These are phyloP conservation scores for Oryctolagus cuniculus DNA, from an alignment of 2,113 vertebrate species.

Conservation along the genomic window mOryCun1.1 NC_091438.1:52101501-52102000, in stretches of 20 bases:
- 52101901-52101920: background rate
- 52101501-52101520: slow-evolving; percentile 4
- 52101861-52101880: background rate
- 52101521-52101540: background rate
- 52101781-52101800: background rate
- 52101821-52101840: background rate
- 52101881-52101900: background rate
- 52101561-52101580: background rate
- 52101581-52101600: background rate
- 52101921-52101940: background rate
- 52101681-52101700: background rate
- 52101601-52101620: background rate
- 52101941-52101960: no score
- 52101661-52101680: background rate
- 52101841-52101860: background rate
- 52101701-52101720: background rate
- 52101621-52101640: background rate
- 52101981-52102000: background rate
- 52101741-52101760: background rate
- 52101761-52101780: background rate
- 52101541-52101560: background rate
- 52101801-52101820: background rate
- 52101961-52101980: background rate
- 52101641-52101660: background rate
- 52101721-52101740: background rate